Conservation (phyloP, 1,140 invertebrate genomes). For the Stegodyphus mimosarum region DNA sequence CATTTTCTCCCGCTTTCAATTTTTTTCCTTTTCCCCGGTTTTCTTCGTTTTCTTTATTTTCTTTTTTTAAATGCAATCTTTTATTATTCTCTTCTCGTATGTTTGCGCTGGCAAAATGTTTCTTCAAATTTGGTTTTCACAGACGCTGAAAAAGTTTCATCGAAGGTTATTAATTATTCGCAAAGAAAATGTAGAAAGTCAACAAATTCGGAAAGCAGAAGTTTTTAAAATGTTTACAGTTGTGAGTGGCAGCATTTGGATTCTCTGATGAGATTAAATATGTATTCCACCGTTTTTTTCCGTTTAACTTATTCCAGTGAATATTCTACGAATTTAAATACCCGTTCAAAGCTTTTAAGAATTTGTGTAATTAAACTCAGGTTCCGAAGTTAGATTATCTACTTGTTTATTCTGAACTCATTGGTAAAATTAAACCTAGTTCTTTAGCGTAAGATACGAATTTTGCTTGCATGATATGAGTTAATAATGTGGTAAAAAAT, state of each 20-base stretch:
- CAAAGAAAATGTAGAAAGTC: background rate
- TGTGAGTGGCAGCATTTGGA: background rate
- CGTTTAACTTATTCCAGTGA: no score
- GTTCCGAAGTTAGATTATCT: no score
- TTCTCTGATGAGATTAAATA: background rate
- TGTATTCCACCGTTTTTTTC: background rate
- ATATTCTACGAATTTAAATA: no score
- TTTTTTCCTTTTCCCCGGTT: background rate
- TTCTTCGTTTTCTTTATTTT: background rate
- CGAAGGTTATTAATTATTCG: background rate
- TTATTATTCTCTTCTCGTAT: background rate
- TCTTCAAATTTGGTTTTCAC: background rate
- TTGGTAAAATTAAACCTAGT: no score
- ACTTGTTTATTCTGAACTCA: no score
- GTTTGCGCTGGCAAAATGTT: constrained; percentile 1
- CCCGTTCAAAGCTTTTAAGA: no score
- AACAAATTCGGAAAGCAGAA: background rate
- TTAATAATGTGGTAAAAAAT: no score
- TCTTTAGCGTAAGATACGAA: no score
- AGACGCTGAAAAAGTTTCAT: background rate
- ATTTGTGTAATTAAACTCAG: no score
- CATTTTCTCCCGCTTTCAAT: background rate
- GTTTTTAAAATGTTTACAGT: constrained; percentile 14
- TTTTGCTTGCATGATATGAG: no score
- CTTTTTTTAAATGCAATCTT: background rate